Conservation (phyloP, 1,140 invertebrate species). For the Brachionus asplanchnoidis region DNA sequence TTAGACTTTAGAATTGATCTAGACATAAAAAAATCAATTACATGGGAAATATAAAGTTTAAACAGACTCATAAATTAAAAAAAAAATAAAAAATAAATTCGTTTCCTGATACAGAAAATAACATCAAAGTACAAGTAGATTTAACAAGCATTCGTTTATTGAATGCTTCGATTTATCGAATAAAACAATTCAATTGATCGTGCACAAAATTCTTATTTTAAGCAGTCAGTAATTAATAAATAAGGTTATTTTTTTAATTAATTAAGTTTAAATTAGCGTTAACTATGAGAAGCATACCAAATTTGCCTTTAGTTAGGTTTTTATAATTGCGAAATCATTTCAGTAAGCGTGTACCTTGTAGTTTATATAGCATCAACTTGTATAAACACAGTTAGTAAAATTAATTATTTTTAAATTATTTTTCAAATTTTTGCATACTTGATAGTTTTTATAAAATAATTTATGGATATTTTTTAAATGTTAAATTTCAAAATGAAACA, state of each 20-base stretch:
- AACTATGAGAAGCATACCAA: neutral
- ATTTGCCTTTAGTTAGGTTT: neutral
- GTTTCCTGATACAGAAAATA: too few species aligned
- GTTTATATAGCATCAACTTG: neutral
- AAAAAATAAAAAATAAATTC: too few species aligned
- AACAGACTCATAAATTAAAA: too few species aligned
- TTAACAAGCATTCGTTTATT: too few species aligned
- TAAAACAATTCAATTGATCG: too few species aligned
- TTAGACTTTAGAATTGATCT: too few species aligned
- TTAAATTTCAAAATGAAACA: neutral
- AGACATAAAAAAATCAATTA: too few species aligned
- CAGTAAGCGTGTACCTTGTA: neutral
- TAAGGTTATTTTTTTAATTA: neutral
- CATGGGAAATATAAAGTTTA: too few species aligned
- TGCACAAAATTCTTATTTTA: too few species aligned
- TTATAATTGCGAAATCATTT: neutral
- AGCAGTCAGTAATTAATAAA: neutral
- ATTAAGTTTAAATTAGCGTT: neutral
- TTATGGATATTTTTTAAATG: neutral
- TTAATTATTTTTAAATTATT: neutral
- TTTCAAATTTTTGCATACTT: neutral
- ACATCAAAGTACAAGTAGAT: too few species aligned
- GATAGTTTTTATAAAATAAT: neutral
- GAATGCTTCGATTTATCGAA: too few species aligned
- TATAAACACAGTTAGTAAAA: neutral